Conservation (phyloP, 2,797 vertebrate genomes). For the Petrocephalus sullivani region DNA sequence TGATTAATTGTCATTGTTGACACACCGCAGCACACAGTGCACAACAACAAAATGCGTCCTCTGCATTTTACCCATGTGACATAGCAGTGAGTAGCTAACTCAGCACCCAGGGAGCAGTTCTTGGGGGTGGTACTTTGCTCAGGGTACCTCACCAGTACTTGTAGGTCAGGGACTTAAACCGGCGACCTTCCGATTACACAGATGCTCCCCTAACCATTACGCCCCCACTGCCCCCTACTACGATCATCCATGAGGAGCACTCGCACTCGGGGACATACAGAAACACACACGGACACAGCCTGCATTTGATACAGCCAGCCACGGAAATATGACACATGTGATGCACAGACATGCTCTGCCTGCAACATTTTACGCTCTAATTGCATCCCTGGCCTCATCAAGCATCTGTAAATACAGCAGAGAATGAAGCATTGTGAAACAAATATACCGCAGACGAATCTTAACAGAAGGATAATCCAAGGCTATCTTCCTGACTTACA, state of each 20-base stretch:
- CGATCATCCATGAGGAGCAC: neutral
- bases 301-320: neutral
- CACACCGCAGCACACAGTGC: no score
- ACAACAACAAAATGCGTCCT: no score
- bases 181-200: no score
- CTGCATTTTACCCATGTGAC: no score
- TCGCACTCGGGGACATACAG: neutral
- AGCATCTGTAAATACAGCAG: constrained; percentile 52
- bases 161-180: no score
- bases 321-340: neutral
- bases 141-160: no score
- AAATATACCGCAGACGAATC: neutral
- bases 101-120: no score
- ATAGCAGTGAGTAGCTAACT: no score
- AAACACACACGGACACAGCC: neutral
- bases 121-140: no score
- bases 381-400: constrained; percentile 53
- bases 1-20: no score
- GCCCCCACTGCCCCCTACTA: neutral
- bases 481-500: neutral
- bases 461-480: neutral
- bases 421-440: neutral
- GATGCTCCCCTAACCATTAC: no score
- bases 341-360: neutral
- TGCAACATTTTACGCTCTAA: constrained; percentile 46